Percentiles rank a stretch among this genome's conserved stretches.
These are phyloP conservation scores for Sorex maritimensis DNA, from an alignment of 2,797 vertebrate species.

Conservation along the genomic window DNA sequence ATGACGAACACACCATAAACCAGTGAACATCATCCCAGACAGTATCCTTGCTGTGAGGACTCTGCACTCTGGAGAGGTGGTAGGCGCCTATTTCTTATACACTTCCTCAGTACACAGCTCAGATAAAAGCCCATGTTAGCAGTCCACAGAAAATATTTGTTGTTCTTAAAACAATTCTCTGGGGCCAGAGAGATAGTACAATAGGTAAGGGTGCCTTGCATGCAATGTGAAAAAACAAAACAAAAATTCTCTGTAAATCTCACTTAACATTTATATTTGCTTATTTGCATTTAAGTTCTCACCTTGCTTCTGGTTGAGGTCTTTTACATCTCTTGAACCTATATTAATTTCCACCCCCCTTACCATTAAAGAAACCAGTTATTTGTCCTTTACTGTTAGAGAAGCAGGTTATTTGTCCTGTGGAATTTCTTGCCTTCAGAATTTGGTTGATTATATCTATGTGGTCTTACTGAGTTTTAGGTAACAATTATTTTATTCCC, in stretches of 20 bases:
- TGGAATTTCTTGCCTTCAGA: constrained; percentile 11
- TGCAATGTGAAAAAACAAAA: too few species aligned
- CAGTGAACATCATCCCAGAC: neutral
- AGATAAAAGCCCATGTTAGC: constrained; percentile 46
- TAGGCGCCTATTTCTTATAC: neutral
- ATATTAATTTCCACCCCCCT: neutral
- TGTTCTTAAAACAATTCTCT: constrained; percentile 26
- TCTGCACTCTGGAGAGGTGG: neutral
- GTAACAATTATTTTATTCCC: constrained; percentile 47
- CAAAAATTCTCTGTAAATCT: too few species aligned
- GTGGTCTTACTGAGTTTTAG: constrained; percentile 56
- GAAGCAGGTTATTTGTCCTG: constrained; percentile 47
- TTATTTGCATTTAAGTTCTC: constrained; percentile 13
- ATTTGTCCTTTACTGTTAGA: constrained; percentile 60
- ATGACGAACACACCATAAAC: neutral
- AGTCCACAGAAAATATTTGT: constrained; percentile 24
- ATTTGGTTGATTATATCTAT: constrained; percentile 40
- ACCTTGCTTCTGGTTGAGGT: neutral
- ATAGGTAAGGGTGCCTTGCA: too few species aligned
- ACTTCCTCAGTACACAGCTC: neutral
- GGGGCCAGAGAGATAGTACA: too few species aligned
- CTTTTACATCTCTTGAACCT: constrained; percentile 5
- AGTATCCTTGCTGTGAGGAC: neutral
- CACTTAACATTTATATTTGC: too few species aligned
- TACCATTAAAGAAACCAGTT: constrained; percentile 33